Conservation (phyloP, 1,140 invertebrate genomes). For the Nebria ingens region DNA sequence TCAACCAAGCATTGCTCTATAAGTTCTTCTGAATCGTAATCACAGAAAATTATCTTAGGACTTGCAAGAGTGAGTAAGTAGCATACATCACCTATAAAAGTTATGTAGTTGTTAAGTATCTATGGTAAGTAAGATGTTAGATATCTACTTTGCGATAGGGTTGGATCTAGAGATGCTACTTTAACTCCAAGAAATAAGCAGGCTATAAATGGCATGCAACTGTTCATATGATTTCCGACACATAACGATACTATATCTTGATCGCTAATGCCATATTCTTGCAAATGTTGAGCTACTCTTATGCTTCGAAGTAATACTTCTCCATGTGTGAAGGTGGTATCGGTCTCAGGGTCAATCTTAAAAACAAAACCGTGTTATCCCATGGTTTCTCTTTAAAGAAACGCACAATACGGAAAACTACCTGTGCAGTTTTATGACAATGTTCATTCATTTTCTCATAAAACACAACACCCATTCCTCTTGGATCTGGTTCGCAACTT, state of each 20-base stretch:
- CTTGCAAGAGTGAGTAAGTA: conserved; percentile 18
- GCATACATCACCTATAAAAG: not conserved
- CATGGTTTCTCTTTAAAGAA: no score
- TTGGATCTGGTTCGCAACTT: no score
- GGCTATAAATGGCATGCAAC: conserved; percentile 36
- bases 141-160: not conserved
- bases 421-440: no score
- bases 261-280: conserved; percentile 30
- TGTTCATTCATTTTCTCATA: no score
- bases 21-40: conserved; percentile 9
- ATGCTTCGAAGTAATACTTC: conserved; percentile 32
- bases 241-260: conserved; percentile 35
- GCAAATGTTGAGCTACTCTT: conserved; percentile 33
- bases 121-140: no score
- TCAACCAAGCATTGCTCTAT: conserved; percentile 18
- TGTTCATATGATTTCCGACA: conserved; percentile 36
- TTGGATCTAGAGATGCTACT: conserved; percentile 9
- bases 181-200: conserved; percentile 33
- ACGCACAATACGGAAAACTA: no score
- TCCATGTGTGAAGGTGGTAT: conserved; percentile 30
- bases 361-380: no score
- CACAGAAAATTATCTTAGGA: conserved; percentile 20
- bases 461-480: no score
- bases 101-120: no score
- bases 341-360: conserved; percentile 39